Conservation (phyloP, 2,888 invertebrate genomes). For the Bombylius major region DNA sequence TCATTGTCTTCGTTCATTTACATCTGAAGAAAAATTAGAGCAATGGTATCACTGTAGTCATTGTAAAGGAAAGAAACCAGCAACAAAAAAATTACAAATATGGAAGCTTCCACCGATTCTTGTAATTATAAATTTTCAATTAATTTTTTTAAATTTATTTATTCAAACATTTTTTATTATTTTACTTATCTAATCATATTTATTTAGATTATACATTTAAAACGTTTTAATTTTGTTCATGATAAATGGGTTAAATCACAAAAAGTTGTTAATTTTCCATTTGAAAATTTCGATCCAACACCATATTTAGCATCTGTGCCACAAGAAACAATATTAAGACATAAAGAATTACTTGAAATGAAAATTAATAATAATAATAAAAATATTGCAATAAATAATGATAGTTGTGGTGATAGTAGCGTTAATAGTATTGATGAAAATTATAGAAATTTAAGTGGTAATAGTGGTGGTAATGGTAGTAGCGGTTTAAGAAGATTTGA, state of each 20-base stretch:
- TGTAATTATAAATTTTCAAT: constrained; percentile 38
- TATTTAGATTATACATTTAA: constrained; percentile 74
- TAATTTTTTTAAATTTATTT: background rate
- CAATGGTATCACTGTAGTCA: constrained; percentile 75
- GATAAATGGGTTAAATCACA: constrained; percentile 91
- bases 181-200: background rate
- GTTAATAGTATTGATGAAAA: background rate
- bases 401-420: constrained; percentile 22
- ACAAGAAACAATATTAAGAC: constrained; percentile 58
- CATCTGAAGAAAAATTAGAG: constrained; percentile 73
- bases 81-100: constrained; percentile 81
- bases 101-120: constrained; percentile 84
- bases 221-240: constrained; percentile 82
- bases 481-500: background rate
- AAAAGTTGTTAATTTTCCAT: constrained; percentile 82
- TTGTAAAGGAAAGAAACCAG: constrained; percentile 71
- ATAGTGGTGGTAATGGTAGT: constrained; percentile 18
- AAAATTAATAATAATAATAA: constrained; percentile 18
- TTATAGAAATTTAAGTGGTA: constrained; percentile 14
- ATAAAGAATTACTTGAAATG: constrained; percentile 43
- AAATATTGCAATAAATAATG: background rate
- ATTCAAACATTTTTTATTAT: background rate
- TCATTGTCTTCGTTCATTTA: constrained; percentile 78
- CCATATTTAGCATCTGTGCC: constrained; percentile 74
- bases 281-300: constrained; percentile 74